Evolutionary conservation across 2,888 invertebrate species (phyloP).

Genomic region (Geotrupes spiniger): DNA sequence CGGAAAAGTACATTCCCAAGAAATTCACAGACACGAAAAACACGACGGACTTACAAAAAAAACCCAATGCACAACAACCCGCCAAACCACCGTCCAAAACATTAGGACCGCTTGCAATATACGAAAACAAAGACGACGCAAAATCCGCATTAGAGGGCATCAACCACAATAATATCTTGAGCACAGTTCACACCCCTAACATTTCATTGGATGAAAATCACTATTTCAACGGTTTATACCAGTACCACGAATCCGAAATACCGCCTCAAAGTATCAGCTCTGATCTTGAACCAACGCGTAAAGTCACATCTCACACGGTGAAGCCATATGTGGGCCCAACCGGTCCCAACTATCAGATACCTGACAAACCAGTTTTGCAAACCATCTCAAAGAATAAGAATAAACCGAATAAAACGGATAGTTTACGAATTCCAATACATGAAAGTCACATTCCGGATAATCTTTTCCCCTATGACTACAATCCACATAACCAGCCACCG

Average conservation of each 20-base stretch:
- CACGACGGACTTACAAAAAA: slow-evolving; percentile 26
- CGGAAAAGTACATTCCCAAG: not conserved
- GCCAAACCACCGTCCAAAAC: slow-evolving; percentile 42
- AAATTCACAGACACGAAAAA: slow-evolving; percentile 23
- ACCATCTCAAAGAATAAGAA: slow-evolving; percentile 10
- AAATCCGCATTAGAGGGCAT: no score
- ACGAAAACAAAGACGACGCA: slow-evolving; percentile 36
- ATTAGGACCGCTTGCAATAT: slow-evolving; percentile 44
- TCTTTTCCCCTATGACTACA: slow-evolving; percentile 1
- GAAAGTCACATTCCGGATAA: no score
- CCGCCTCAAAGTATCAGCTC: no score
- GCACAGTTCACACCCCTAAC: slow-evolving; percentile 17
- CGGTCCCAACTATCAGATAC: slow-evolving; percentile 1
- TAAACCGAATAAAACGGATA: slow-evolving; percentile 5
- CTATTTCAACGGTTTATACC: slow-evolving; percentile 23
- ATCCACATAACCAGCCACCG: slow-evolving; percentile 14
- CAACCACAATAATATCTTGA: no score
- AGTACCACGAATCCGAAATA: no score
- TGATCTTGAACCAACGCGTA: no score
- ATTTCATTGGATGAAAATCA: slow-evolving; percentile 31
- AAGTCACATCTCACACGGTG: no score
- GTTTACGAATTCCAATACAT: no score
- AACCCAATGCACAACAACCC: slow-evolving; percentile 18
- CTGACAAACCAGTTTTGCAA: slow-evolving; percentile 3
- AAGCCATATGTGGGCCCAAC: not conserved